Base-by-base conservation (phyloP, 2,113 vertebrate species). In the Sebastes fasciatus region DNA sequence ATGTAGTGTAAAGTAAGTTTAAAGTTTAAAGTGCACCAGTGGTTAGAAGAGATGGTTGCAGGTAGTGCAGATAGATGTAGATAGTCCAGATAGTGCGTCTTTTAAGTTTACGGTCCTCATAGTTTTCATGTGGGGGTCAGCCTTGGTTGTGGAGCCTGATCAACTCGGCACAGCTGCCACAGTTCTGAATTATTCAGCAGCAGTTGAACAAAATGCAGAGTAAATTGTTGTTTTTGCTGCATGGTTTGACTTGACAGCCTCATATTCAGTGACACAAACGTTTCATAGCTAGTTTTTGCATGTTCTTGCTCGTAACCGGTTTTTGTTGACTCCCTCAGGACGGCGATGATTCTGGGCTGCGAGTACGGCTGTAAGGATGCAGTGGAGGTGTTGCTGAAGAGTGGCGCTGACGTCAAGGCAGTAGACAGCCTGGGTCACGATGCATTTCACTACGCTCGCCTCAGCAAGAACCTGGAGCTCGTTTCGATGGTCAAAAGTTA, bases 281-380 rank as follows among this genome's bases (percentile, higher is more conserved):
- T 40, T 79, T 26, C 16, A 19, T 4, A 26, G 16, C 16, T 49
- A 3, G 12, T 58, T 63, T 65, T 23, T 68, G 13, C 1, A 5
- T 10, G 1, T 9, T 67, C 14, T 67, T 43, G 16, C 51, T 62
- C n/a, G 11, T 10, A 10, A 26, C 4, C 17, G 12, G 9, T 73
- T 17, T 81, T 54, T 78, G 21, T 78, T 52, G 23, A 12, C 4
- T 10, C 9, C 9, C 52, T 40, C 91, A 99, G 98, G 94, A 99
- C 97, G 0, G 95, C 98, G 14, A 87, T 99, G 19, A 99, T 99
- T 94, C 69, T 99, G 16, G 98, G 98, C 57, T 99, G 98, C 8
- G 98, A 99, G 81, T 97, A 96, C 0, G 95, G 96, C 63, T 99
- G 97, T 93, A 97, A 89, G 92, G 98, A 98, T 2, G 97, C 97